Base-by-base conservation (phyloP, 2,113 vertebrate genomes). In the Gymnogyps californianus region DNA sequence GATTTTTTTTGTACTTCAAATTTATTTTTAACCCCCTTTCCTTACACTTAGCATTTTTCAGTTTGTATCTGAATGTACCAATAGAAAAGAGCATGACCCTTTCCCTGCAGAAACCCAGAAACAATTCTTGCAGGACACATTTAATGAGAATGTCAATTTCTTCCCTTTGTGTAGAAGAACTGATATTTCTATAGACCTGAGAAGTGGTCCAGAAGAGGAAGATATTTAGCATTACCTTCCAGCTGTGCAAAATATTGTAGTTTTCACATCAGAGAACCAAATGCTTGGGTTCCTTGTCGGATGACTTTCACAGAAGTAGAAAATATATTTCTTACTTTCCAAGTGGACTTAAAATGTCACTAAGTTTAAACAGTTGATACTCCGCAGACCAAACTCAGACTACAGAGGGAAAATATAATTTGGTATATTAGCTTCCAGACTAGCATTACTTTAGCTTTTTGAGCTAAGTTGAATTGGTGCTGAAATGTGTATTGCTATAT, bases 1-100 rank as follows among this genome's bases (percentile, higher is more conserved):
- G 31, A 29, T 20, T 67, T 69, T 87, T 93, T 95, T 92, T 89
- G 38, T 67, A 95, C 77, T 96, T 95, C n/a, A 83, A n/a, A 90
- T 81, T 96, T 64, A 38, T 61, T 95, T 93, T 91, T 85, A 93
- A 57, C 54, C 34, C 34, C 2, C 12, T 81, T 61, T 51, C 74
- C 62, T 94, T 75, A 44, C 69, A 28, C 58, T 75, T 87, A 51
- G 58, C 7, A 7, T 47, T 69, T 76, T 94, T 44, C 42, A 77
- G 9, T 69, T 88, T 77, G 24, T 79, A 28, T 61, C 59, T 95
- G 83, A 94, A 93, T 28, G 13, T 19, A 77, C 38, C 58, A 84
- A 18, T 18, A 86, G 89, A 71, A 90, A 85, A 77, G 46, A 72
- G 42, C 29, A 72, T 3, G 8, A 38, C 22, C 15, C 9, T 67